Evolutionary conservation across 1,140 invertebrate genomes (phyloP).

Genomic region (Bombus fervidus): DNA sequence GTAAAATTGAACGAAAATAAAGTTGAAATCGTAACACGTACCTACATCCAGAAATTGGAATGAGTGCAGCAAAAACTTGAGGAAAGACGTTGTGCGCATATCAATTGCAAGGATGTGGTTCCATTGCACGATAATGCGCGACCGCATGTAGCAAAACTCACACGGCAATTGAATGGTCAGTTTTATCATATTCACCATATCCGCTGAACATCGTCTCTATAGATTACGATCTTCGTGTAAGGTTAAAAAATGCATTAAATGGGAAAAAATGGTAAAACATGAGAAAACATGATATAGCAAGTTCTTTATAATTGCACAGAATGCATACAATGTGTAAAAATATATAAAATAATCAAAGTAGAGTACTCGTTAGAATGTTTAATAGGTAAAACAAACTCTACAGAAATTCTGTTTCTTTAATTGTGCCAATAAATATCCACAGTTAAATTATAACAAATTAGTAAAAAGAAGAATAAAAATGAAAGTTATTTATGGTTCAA

Average conservation of each 20-base stretch:
- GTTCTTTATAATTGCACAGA: neutral
- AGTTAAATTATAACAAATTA: neutral
- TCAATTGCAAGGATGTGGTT: constrained; percentile 1
- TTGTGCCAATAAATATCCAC: too few relatives aligned
- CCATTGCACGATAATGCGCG: neutral
- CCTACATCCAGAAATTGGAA: neutral
- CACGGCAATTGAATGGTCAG: neutral
- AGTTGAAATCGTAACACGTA: neutral
- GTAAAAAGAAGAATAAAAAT: neutral
- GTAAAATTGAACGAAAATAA: neutral
- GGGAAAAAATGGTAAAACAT: neutral
- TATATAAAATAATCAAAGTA: too few relatives aligned
- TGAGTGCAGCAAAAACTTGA: neutral
- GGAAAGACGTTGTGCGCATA: neutral
- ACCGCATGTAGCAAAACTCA: neutral
- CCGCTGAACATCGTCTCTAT: neutral
- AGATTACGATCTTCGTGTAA: neutral
- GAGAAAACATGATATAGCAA: neutral
- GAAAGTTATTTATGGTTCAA: neutral
- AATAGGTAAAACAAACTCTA: neutral
- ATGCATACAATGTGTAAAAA: too few relatives aligned
- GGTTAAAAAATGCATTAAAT: neutral
- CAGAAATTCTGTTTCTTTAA: neutral
- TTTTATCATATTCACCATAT: neutral
- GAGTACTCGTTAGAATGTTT: neutral